Percentiles rank a stretch among this genome's conserved stretches.
These are phyloP conservation scores for Brachyptera putata DNA, from an alignment of 2,888 invertebrate genomes.

Conservation along the genomic window DNA sequence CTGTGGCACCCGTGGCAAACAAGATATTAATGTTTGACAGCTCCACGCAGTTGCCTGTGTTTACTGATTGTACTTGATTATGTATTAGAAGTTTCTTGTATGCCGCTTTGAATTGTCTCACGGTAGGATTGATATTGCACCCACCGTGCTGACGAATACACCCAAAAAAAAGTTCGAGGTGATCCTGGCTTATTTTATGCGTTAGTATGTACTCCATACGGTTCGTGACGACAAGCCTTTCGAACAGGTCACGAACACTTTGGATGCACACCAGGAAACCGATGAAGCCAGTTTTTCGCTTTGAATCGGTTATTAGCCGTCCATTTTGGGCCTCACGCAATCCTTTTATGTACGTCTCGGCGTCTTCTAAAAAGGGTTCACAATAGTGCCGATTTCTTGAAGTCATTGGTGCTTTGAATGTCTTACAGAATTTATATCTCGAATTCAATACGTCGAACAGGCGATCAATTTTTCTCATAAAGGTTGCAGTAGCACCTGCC, in stretches of 20 bases:
- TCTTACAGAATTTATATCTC: constrained; percentile 3
- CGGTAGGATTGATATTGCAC: too few species aligned
- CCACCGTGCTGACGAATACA: too few species aligned
- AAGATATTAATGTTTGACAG: neutral
- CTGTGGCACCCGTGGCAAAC: neutral
- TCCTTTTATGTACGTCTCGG: constrained; percentile 11
- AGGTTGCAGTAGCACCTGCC: constrained; percentile 13
- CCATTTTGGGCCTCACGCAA: neutral
- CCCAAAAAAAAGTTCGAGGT: constrained; percentile 30
- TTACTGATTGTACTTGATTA: neutral
- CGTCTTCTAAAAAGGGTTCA: constrained; percentile 16
- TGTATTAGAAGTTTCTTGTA: constrained; percentile 13
- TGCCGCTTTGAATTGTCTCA: constrained; percentile 8
- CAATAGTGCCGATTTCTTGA: constrained; percentile 10
- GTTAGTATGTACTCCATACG: constrained; percentile 21
- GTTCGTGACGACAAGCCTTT: neutral
- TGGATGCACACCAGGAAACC: constrained; percentile 27
- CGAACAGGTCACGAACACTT: constrained; percentile 19
- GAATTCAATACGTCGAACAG: constrained; percentile 29
- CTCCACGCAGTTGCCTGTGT: constrained; percentile 14
- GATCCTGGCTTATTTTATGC: constrained; percentile 33
- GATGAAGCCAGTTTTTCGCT: constrained; percentile 20
- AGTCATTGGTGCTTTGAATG: constrained; percentile 20
- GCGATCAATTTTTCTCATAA: constrained; percentile 19
- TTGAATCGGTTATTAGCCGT: neutral